A percentile compares a stretch with the other conserved stretches of the same genome.
phyloP scores from a whole-genome alignment of 2,797 vertebrate genomes.

The Ceryle rudis region DNA sequence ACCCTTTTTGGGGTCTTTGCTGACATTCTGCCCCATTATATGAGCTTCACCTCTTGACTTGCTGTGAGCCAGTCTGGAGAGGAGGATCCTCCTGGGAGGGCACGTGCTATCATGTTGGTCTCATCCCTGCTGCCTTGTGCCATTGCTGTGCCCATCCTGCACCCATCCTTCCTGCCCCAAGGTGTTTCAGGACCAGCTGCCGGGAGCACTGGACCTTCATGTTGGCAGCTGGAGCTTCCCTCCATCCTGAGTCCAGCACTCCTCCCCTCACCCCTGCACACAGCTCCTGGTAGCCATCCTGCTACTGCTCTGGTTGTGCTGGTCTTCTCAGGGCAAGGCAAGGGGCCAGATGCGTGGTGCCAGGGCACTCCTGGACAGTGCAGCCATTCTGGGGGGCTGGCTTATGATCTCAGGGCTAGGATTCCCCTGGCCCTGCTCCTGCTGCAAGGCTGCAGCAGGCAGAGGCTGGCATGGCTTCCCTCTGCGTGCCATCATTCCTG shows the following conservation, averaged over 20 bases:
- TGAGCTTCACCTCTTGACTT: not conserved
- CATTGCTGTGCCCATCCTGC: not conserved
- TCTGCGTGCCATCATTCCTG: not conserved
- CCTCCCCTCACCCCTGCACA: accelerated
- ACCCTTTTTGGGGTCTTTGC: not conserved
- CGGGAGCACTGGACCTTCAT: not conserved
- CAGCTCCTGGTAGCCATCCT: not conserved
- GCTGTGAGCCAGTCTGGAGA: not conserved
- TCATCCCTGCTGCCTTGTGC: not conserved
- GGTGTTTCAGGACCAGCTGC: not conserved
- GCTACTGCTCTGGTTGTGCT: not conserved
- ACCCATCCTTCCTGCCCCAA: not conserved
- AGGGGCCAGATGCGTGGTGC: accelerated
- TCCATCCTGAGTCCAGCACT: accelerated
- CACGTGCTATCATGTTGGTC: not conserved
- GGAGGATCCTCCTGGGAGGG: not conserved
- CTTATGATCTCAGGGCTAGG: not conserved
- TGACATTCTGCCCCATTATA: not conserved
- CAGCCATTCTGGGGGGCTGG: not conserved
- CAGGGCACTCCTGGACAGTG: not conserved
- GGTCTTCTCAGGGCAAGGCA: not conserved
- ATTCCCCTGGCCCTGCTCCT: not conserved
- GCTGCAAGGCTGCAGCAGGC: not conserved
- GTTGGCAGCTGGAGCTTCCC: not conserved
- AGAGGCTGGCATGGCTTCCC: accelerated